Conservation (phyloP, 2,888 invertebrate genomes). For the Urechis unicinctus region DNA sequence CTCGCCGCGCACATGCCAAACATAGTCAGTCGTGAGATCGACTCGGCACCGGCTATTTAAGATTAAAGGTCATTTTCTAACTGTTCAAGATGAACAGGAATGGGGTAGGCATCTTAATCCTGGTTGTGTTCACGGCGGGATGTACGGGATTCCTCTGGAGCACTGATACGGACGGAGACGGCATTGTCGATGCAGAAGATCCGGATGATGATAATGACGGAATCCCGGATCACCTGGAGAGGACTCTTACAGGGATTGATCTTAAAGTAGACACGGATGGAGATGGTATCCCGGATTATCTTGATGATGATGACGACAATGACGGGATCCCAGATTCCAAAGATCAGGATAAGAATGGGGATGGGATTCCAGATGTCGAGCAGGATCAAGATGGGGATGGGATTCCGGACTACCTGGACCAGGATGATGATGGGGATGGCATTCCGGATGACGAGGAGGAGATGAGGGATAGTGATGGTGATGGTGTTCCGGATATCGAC, state of each 20-base stretch:
- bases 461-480: no score
- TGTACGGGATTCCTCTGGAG: no score
- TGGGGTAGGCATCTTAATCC: no score
- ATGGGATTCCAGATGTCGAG: slow-evolving; percentile 9
- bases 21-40: no score
- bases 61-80: no score
- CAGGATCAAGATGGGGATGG: slow-evolving; percentile 24
- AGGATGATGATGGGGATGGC: slow-evolving; percentile 30
- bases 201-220: slow-evolving; percentile 18
- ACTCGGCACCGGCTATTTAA: no score
- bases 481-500: slow-evolving; percentile 18
- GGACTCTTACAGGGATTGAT: slow-evolving; percentile 11
- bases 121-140: no score
- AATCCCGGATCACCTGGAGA: slow-evolving; percentile 14
- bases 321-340: slow-evolving; percentile 7
- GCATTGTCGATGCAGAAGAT: no score
- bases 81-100: no score
- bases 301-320: slow-evolving; percentile 13
- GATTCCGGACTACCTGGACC: slow-evolving; percentile 20
- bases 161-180: no score
- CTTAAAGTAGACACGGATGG: slow-evolving; percentile 10
- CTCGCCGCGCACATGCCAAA: no score
- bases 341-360: slow-evolving; percentile 6
- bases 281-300: slow-evolving; percentile 16
- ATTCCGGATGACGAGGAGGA: no score